A percentile compares a stretch with the other conserved stretches of the same genome.
Evolutionary conservation across 2,113 vertebrate species (phyloP).

Genomic region (Bos taurus): ARS-UCD2.0 NC_037346.1:46222501-46223000

Average conservation of each 20-base stretch:
- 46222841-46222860: no score
- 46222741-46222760: background rate
- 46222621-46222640: background rate
- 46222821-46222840: no score
- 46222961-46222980: constrained; percentile 3
- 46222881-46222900: no score
- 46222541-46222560: background rate
- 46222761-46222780: background rate
- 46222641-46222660: constrained; percentile 18
- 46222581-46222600: constrained; percentile 35
- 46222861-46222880: no score
- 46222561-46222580: background rate
- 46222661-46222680: background rate
- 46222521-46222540: background rate
- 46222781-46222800: constrained; percentile 16
- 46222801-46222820: background rate
- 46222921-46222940: background rate
- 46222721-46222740: constrained; percentile 28
- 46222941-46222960: background rate
- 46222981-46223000: background rate
- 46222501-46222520: background rate
- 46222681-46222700: background rate
- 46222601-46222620: background rate
- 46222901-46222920: no score
- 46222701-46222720: background rate